Evolutionary conservation across 2,888 invertebrate species (phyloP), one percentile per base, ranked within the genome.

Genomic region (Xestia ashworthii): DNA sequence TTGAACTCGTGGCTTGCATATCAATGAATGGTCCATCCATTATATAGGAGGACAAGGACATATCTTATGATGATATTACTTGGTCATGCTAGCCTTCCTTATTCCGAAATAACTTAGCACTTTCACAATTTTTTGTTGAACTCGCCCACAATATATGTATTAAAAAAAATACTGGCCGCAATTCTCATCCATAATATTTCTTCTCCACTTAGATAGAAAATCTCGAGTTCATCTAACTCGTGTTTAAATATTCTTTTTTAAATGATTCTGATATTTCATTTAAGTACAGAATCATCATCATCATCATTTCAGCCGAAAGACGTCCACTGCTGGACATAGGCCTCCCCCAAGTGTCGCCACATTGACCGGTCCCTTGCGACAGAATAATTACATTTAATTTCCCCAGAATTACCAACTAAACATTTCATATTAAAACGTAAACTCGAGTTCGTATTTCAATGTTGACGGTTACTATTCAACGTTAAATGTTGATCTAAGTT

Each of bases 401-500:
- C 8, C 4, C 3, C 19, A n/a, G 11, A 64, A 53, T 76, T 25
- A 55, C 16, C 12, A 9, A 76, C 41, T 25, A 25, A 70, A 32
- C 71, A 71, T 78, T 65, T 32, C 48, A 19, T 53, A 67, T 53
- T 71, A 8, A 68, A 81, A 64, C 82, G 50, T 67, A 62, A 71
- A 68, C 50, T 50, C 55, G 48, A 50, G 76, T 84, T 62, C 62
- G 65, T 62, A 76, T 72, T 80, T 72, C 55, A 75, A 69, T 80
- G 16, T 65, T 62, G 69, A 72, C 70, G 16, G 38, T 80, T 73
- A 69, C 71, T 76, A 78, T 74, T 79, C 69, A 80, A 73, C 79
- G 74, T 74, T 70, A 65, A 74, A 82, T 84, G 88, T 88, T 87
- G 74, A 84, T 82, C 70, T 62, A 79, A 84, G 87, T 87, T 87